A percentile compares a stretch with the other conserved stretches of the same genome.
Evolutionary conservation across 2,113 vertebrate species (phyloP).

Genomic region (Myxocyprinus asiaticus): DNA sequence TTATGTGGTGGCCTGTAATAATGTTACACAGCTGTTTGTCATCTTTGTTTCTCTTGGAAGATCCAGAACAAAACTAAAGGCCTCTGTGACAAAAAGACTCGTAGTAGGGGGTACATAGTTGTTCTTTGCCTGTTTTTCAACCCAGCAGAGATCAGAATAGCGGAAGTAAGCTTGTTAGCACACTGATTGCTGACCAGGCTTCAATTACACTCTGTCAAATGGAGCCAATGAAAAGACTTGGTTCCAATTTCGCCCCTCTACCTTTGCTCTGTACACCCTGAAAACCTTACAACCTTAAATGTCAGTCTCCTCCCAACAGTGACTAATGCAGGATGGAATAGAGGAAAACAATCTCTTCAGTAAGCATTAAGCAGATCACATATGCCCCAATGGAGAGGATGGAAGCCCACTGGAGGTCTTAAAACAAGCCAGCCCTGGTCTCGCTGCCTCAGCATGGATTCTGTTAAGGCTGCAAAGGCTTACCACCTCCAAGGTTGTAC

Average conservation of each 20-base stretch:
- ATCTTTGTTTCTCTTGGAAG: background rate
- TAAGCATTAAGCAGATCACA: conserved; percentile 48
- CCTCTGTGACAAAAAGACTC: conserved; percentile 26
- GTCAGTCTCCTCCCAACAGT: conserved; percentile 19
- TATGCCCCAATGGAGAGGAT: conserved; percentile 36
- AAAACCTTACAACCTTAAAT: background rate
- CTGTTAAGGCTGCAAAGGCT: conserved; percentile 33
- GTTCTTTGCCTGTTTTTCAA: conserved; percentile 17
- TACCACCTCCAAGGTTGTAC: conserved; percentile 15
- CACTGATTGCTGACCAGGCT: conserved; percentile 19
- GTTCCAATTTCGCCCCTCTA: conserved; percentile 4
- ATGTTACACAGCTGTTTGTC: conserved; percentile 49
- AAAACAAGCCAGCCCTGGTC: conserved; percentile 17
- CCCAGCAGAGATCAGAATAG: conserved; percentile 39
- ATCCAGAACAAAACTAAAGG: conserved; percentile 23
- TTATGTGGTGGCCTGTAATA: conserved; percentile 37
- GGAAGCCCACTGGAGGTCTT: conserved; percentile 40
- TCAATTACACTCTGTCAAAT: conserved; percentile 50
- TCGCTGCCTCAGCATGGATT: conserved; percentile 14
- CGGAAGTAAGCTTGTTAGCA: conserved; percentile 39
- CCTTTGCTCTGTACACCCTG: conserved; percentile 11
- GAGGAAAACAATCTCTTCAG: conserved; percentile 38
- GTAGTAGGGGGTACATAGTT: conserved; percentile 8
- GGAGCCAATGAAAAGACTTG: conserved; percentile 40
- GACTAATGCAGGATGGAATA: conserved; percentile 46